A percentile compares a stretch with the other conserved stretches of the same genome.
These are phyloP conservation scores for Mythimna loreyi DNA, from an alignment of 2,888 invertebrate species.

Conservation along the genomic window DNA sequence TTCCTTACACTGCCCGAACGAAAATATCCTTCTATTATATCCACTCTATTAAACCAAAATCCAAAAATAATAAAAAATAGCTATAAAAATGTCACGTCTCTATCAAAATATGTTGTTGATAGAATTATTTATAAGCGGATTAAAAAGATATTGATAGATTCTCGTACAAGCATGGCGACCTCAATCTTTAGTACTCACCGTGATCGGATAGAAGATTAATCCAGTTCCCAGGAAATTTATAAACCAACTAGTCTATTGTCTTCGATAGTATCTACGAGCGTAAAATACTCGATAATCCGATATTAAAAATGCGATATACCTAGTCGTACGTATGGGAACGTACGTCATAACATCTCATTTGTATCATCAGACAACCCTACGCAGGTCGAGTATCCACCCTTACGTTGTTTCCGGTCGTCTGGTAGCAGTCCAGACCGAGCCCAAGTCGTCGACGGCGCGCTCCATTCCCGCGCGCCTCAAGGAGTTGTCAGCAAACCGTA, in stretches of 20 bases:
- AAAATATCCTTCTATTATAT: neutral
- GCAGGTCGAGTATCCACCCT: too few relatives aligned
- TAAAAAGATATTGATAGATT: conserved; percentile 51
- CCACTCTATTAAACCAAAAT: conserved; percentile 24
- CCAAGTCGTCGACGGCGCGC: too few relatives aligned
- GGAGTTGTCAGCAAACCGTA: too few relatives aligned
- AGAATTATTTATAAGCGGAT: conserved; percentile 55
- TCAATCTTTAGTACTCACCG: conserved; percentile 35
- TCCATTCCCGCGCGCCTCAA: too few relatives aligned
- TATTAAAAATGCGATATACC: neutral
- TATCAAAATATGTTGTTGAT: conserved; percentile 54
- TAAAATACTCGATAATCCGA: neutral
- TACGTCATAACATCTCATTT: too few relatives aligned
- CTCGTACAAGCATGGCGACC: conserved; percentile 31
- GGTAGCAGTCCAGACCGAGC: too few relatives aligned
- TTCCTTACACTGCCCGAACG: neutral
- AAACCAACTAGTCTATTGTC: conserved; percentile 16
- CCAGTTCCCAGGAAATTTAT: conserved; percentile 37
- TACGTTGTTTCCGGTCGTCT: too few relatives aligned
- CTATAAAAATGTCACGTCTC: conserved; percentile 21
- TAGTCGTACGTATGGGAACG: neutral
- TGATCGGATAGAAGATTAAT: conserved; percentile 20
- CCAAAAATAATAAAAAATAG: conserved; percentile 42
- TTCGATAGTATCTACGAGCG: neutral
- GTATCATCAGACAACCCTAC: too few relatives aligned